A percentile compares a stretch with the other conserved stretches of the same genome.
Evolutionary conservation across 2,797 vertebrate species (phyloP).

Genomic region (Catharus ustulatus): DNA sequence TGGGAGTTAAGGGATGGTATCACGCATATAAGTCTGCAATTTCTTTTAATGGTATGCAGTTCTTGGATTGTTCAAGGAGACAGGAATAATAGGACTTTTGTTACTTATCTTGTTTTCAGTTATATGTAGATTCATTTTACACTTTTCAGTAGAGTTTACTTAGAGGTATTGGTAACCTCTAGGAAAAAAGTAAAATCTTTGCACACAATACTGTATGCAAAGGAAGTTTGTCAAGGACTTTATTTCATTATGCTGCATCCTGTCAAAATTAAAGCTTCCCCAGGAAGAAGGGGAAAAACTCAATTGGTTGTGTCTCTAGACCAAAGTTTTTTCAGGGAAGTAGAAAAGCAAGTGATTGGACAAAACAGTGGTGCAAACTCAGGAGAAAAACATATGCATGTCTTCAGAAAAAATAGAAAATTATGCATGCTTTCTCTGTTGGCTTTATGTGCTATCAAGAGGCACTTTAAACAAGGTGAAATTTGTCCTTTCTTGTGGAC

Average conservation of each 20-base stretch:
- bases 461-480: conserved; percentile 72
- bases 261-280: neutral
- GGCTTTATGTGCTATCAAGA: conserved; percentile 68
- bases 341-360: conserved; percentile 3
- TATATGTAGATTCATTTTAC: neutral
- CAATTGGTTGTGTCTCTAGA: neutral
- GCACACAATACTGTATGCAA: neutral
- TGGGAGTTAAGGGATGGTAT: neutral
- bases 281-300: neutral
- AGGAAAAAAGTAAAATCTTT: neutral
- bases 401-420: neutral
- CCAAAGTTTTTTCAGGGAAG: neutral
- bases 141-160: neutral
- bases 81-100: neutral
- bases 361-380: conserved; percentile 46
- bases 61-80: neutral
- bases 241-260: neutral
- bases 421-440: conserved; percentile 37
- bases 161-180: neutral
- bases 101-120: neutral
- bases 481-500: conserved; percentile 75
- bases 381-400: conserved; percentile 3
- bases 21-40: rapidly evolving
- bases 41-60: neutral
- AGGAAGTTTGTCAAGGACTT: neutral